Conservation (phyloP, 2,888 invertebrate species). For the Phortica okadai region DNA sequence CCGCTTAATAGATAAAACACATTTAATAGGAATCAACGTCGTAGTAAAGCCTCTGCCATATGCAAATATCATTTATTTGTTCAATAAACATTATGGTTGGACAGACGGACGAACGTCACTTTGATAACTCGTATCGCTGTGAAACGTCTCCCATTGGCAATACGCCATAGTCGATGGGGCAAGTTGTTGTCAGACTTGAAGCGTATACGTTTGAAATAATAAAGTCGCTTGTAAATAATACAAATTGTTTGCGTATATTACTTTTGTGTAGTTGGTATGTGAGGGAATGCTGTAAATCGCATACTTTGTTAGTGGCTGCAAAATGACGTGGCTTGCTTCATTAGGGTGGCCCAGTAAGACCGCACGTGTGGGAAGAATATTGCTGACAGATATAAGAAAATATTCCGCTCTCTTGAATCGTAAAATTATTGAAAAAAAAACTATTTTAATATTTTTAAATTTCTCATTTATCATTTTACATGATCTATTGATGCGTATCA, state of each 20-base stretch:
- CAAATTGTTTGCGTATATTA: conserved; percentile 13
- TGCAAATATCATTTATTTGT: background rate
- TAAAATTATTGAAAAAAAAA: no score
- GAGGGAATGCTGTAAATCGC: background rate
- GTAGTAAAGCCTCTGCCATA: background rate
- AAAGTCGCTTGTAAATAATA: background rate
- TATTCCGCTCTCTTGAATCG: no score
- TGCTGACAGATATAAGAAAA: no score
- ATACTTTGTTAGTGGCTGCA: background rate
- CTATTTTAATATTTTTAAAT: no score
- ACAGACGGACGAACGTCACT: background rate
- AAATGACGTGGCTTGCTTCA: background rate
- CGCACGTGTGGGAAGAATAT: no score
- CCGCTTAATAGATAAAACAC: conserved; percentile 9
- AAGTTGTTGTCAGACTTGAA: background rate
- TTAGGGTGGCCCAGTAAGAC: background rate
- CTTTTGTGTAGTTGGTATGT: background rate
- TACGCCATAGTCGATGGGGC: background rate
- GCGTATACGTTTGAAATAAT: background rate
- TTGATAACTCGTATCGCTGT: background rate
- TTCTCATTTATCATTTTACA: no score
- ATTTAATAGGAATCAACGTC: background rate
- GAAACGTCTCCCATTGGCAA: background rate
- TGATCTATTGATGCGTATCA: no score
- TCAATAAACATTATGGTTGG: background rate